Evolutionary conservation across 2,113 vertebrate species (phyloP).

Genomic region (Bostrychus sinensis): DNA sequence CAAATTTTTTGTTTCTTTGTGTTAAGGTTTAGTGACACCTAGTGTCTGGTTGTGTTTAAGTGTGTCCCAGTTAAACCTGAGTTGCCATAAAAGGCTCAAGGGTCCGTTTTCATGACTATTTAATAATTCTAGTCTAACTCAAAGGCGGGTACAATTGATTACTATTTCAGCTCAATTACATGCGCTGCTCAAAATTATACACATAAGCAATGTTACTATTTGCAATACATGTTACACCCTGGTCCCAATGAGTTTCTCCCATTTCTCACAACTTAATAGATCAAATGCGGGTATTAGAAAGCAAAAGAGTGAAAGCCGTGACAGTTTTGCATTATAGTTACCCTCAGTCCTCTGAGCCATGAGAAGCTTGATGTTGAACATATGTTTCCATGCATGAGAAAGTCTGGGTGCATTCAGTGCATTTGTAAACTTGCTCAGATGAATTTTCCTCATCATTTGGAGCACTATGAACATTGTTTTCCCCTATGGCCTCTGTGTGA

Average conservation of each 20-base stretch:
- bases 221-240: not conserved
- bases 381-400: constrained; percentile 75
- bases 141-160: too few species aligned
- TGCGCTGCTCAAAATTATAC: not conserved
- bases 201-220: not conserved
- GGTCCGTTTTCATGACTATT: too few species aligned
- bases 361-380: constrained; percentile 78
- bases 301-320: not conserved
- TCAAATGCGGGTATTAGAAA: not conserved
- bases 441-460: constrained; percentile 50
- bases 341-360: constrained; percentile 62
- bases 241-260: not conserved
- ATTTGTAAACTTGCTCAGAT: constrained; percentile 73
- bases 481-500: constrained; percentile 42
- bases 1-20: too few species aligned
- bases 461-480: constrained; percentile 48
- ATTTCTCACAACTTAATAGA: not conserved
- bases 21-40: too few species aligned
- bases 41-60: too few species aligned
- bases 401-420: constrained; percentile 77
- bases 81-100: too few species aligned
- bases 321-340: constrained; percentile 32
- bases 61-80: too few species aligned
- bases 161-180: not conserved
- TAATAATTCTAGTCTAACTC: too few species aligned